Evolutionary conservation across 2,888 invertebrate genomes (phyloP).

Genomic region (Loripinus fragilis): DNA sequence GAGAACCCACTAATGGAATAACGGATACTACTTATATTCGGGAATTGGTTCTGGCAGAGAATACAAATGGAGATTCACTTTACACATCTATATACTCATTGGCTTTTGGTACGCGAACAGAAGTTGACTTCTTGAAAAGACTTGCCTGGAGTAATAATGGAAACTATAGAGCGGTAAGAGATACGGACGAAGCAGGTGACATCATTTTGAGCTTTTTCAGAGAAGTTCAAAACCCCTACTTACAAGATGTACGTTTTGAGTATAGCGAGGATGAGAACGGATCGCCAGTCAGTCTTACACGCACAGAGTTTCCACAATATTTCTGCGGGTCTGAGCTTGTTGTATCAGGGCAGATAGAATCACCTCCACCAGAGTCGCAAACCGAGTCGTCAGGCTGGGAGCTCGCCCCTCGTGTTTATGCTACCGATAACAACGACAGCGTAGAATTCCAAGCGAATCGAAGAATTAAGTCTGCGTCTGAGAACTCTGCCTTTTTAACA

Average conservation of each 20-base stretch:
- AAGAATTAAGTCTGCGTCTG: not conserved
- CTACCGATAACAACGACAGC: not conserved
- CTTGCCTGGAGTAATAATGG: not conserved
- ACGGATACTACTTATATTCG: not conserved
- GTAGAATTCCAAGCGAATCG: not conserved
- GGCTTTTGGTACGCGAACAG: not conserved
- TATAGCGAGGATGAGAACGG: not conserved
- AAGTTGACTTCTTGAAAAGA: not conserved
- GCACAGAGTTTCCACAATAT: not conserved
- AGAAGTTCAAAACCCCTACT: not conserved
- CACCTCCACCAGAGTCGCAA: not conserved
- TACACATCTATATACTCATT: not conserved
- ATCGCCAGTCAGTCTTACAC: not conserved
- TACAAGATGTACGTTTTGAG: not conserved
- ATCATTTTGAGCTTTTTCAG: not conserved
- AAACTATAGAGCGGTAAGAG: not conserved
- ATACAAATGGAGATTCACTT: not conserved
- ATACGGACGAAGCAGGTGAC: not conserved
- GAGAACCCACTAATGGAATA: not conserved
- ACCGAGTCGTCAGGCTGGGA: not conserved
- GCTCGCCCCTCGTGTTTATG: not conserved
- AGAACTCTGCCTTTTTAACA: not conserved
- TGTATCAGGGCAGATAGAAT: not conserved
- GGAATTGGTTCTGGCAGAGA: not conserved
- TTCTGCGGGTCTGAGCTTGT: conserved; percentile 7